Conservation (phyloP, 1,140 invertebrate genomes). For the Drosophila subpulchrella region DNA sequence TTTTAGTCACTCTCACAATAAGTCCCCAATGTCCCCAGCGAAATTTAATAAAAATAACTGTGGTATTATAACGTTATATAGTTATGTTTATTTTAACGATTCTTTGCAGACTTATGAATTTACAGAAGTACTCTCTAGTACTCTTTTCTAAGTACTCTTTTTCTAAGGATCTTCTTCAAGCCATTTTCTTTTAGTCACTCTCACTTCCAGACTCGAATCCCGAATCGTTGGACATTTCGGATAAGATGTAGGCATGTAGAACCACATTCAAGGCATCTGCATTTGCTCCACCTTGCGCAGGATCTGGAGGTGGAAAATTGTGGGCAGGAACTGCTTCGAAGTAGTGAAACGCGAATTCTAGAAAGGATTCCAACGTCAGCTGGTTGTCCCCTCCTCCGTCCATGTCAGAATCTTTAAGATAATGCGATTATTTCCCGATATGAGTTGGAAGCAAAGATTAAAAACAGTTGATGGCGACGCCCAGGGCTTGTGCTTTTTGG, state of each 20-base stretch:
- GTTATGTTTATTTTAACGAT: no score
- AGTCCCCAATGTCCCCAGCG: no score
- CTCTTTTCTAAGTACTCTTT: no score
- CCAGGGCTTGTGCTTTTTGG: conserved; percentile 15
- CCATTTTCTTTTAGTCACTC: no score
- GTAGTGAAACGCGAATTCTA: not conserved
- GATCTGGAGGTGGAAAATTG: no score
- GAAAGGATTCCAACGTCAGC: conserved; percentile 12
- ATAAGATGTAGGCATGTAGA: not conserved
- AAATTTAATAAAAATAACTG: no score
- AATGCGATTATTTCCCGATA: no score
- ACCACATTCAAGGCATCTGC: not conserved
- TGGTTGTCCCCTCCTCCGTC: conserved; percentile 68
- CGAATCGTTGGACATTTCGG: conserved; percentile 43
- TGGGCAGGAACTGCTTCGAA: no score
- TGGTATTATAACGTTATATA: no score
- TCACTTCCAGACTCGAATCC: conserved; percentile 67
- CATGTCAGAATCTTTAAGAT: conserved; percentile 17
- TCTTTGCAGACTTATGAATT: no score
- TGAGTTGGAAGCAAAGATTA: not conserved
- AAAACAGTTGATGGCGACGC: not conserved
- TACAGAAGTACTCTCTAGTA: no score
- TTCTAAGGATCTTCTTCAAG: no score
- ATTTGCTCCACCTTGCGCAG: not conserved
- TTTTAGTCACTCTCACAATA: not conserved